These are phyloP conservation scores for Trachemys scripta DNA, from an alignment of 2,113 vertebrate species.

Conservation along the genomic window DNA sequence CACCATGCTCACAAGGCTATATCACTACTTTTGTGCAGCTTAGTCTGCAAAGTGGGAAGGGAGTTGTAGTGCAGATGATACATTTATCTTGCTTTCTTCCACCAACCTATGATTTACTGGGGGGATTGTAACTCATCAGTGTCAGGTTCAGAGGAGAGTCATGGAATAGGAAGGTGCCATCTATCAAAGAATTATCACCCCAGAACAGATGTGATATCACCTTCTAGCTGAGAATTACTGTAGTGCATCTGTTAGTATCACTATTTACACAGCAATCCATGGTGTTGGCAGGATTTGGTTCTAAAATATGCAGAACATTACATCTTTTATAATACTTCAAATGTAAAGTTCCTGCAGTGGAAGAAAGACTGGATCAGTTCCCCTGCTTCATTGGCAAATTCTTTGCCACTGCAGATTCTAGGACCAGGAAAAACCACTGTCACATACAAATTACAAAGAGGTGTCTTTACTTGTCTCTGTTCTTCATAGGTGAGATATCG, in stretches of 20 bases:
- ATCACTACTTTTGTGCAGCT: rapidly evolving
- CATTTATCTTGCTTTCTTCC: neutral
- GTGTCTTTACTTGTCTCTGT: conserved; percentile 8
- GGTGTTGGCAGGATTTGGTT: conserved; percentile 17
- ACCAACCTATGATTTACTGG: neutral
- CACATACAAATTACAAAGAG: neutral
- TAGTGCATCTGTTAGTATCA: neutral
- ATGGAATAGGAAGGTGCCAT: neutral
- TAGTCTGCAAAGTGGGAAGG: rapidly evolving
- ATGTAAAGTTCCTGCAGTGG: neutral
- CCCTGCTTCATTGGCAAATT: neutral
- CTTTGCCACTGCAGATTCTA: neutral
- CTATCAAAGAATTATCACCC: neutral
- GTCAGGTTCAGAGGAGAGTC: neutral
- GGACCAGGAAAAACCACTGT: neutral
- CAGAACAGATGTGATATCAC: neutral
- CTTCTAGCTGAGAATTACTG: neutral
- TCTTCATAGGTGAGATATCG: neutral
- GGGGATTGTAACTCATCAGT: neutral
- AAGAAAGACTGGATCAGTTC: neutral
- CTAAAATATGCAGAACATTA: neutral
- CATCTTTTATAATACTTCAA: neutral
- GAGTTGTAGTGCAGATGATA: neutral
- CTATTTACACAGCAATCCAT: neutral
- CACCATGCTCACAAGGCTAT: rapidly evolving